Conservation (phyloP, 2,888 invertebrate genomes). For the Lagria hirta region DNA sequence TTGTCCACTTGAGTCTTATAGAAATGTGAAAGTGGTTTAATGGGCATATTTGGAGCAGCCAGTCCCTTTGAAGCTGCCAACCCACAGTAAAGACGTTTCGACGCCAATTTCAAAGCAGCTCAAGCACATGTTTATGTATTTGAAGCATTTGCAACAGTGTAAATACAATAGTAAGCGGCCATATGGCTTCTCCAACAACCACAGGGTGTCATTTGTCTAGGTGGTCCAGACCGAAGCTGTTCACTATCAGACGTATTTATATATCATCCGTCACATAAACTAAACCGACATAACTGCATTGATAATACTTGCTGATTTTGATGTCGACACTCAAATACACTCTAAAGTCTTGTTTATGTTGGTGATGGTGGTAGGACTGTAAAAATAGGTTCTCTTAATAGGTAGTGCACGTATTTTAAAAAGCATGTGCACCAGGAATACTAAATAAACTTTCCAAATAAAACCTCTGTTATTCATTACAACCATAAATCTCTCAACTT, state of each 20-base stretch:
- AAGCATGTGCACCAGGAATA: constrained; percentile 28
- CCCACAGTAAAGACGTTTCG: constrained; percentile 16
- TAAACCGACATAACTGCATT: constrained; percentile 18
- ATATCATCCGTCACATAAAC: constrained; percentile 30
- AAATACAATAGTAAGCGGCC: constrained; percentile 29
- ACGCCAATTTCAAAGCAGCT: constrained; percentile 1
- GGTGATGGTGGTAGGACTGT: constrained; percentile 11
- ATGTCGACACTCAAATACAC: constrained; percentile 13
- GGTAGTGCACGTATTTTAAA: constrained; percentile 28
- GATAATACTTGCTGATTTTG: constrained; percentile 20
- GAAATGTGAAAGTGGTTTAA: too few relatives aligned
- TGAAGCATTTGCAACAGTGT: constrained; percentile 25
- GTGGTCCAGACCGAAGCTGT: constrained; percentile 29
- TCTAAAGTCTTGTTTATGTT: constrained; percentile 16
- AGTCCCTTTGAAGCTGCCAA: constrained; percentile 6
- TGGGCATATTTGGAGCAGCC: too few relatives aligned
- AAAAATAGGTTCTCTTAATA: constrained; percentile 23
- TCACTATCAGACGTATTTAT: constrained; percentile 22
- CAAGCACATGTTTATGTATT: constrained; percentile 21
- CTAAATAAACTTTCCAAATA: constrained; percentile 31
- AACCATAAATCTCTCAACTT: too few relatives aligned
- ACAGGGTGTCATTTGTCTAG: constrained; percentile 31
- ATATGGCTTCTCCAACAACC: constrained; percentile 27
- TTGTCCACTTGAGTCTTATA: too few relatives aligned
- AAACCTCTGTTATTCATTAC: too few relatives aligned